Evolutionary conservation across 2,888 invertebrate species (phyloP).

Genomic region (Pandemis corylana): DNA sequence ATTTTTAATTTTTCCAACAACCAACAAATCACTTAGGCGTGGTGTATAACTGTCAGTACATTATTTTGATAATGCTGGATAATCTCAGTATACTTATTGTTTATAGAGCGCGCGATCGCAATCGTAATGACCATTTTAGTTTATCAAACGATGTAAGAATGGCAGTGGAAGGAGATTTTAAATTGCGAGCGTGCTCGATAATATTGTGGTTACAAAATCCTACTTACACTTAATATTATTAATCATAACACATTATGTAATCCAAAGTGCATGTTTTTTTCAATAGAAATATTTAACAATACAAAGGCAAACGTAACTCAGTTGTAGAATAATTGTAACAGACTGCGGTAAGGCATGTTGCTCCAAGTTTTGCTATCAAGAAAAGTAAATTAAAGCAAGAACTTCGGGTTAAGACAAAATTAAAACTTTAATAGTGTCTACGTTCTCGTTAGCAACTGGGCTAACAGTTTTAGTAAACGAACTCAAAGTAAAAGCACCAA

Average conservation of each 20-base stretch:
- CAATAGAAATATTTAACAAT: neutral
- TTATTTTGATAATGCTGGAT: neutral
- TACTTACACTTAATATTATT: neutral
- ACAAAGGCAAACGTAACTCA: neutral
- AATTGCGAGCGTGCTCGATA: neutral
- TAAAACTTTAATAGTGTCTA: conserved; percentile 14
- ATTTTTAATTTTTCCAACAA: neutral
- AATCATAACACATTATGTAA: neutral
- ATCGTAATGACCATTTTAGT: too few relatives aligned
- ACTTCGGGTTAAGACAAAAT: neutral
- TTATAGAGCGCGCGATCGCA: too few relatives aligned
- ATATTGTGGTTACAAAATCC: neutral
- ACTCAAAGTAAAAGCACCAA: neutral
- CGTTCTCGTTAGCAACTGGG: conserved; percentile 20
- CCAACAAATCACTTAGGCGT: neutral
- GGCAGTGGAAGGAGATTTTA: too few relatives aligned
- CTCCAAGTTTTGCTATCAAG: neutral
- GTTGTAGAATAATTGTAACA: neutral
- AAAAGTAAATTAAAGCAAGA: neutral
- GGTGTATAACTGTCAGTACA: neutral
- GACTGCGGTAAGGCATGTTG: neutral
- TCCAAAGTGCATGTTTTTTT: neutral
- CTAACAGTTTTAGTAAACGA: conserved; percentile 30
- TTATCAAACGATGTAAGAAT: too few relatives aligned
- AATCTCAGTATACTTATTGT: neutral